phyloP scores from a whole-genome alignment of 2,888 invertebrate species.

The Tolmerus cingulatus region DNA sequence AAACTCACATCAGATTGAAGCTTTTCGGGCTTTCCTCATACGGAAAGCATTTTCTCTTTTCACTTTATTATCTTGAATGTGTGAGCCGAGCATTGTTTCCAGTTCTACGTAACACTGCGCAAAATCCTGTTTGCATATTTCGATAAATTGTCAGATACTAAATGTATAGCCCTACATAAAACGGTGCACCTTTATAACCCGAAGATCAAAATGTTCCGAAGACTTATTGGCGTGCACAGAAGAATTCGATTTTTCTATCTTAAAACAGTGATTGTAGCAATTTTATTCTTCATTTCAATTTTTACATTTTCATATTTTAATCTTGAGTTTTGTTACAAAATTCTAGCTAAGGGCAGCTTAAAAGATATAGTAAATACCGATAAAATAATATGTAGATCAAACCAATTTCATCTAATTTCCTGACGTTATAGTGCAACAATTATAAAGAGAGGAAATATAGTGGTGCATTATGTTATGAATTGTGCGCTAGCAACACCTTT shows the following conservation, averaged over 20 bases:
- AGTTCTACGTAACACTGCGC: neutral
- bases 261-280: constrained; percentile 14
- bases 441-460: constrained; percentile 58
- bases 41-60: neutral
- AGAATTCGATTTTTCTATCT: constrained; percentile 59
- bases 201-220: constrained; percentile 56
- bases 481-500: constrained; percentile 57
- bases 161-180: neutral
- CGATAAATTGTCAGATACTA: neutral
- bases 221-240: constrained; percentile 54
- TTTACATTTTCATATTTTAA: constrained; percentile 59
- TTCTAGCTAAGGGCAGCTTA: constrained; percentile 59
- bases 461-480: constrained; percentile 59
- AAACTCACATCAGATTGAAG: neutral
- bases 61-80: neutral
- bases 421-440: constrained; percentile 56
- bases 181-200: neutral
- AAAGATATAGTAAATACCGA: constrained; percentile 56
- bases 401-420: neutral
- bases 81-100: neutral
- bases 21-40: neutral
- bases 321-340: constrained; percentile 59
- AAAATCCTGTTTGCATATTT: neutral
- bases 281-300: constrained; percentile 51
- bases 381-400: neutral